Base-by-base conservation (phyloP, 1,140 invertebrate species). In the Aphaenogaster floridana region DNA sequence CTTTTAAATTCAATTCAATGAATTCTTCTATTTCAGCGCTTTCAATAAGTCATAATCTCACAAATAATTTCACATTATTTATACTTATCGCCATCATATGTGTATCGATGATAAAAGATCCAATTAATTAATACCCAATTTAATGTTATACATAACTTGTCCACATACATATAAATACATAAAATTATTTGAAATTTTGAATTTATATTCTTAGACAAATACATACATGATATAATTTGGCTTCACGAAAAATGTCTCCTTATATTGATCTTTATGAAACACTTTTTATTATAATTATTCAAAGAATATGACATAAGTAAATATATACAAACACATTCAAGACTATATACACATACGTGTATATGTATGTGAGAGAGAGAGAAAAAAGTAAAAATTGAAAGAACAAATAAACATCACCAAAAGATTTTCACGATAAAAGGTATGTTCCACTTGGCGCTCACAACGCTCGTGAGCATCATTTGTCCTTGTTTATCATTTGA, bases 321-420 rank as follows among this genome's bases (percentile, higher is more conserved):
- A 36, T 21, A 9, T 50, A 61, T 69, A 69, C 11, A 13, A 28
- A 28, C 28, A 28, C 28, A 28, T 28, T 28, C 28, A 28, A 28
- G 28, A 28, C 28, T n/a, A 45, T 11, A 5, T 45, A 13, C 13
- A 45, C 2, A 11, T 45, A 69, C n/a, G 21, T 52, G 3, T 72
- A 36, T 36, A 36, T 4, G 6, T 52, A 39, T 13, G 39, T 21
- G 11, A 11, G 3, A 7, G 9, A 11, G 6, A 59, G 21, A 77
- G 28, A 28, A 0, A 28, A 28, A 45, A 61, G 4, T 13, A 15
- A 61, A 77, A 61, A 57, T 54, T 39, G 11, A 9, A 45, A 77
- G n/a, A 77, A 42, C 54, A 78, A 78, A 28, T 34, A 8, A 79
- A 64, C n/a, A 79, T 79, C 59, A 36, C 3, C 8, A n/a, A 34